Base-by-base conservation (phyloP, 2,888 invertebrate species). In the Pantelozetes paolii region DNA sequence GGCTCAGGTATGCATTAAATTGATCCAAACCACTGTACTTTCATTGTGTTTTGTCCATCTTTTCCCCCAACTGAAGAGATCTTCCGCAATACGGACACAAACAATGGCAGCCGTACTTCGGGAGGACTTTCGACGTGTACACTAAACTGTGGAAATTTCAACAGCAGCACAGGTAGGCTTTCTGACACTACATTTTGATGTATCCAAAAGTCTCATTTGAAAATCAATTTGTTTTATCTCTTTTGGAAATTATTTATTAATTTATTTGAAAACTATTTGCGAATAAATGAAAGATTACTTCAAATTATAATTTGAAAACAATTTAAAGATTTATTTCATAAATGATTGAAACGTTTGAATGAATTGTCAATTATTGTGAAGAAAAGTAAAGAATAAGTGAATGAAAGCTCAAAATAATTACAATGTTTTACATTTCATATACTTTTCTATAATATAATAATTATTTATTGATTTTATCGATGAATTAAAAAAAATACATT, bases 111-210 rank as follows among this genome's bases (percentile, higher is more conserved):
- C 90, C 92, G 18, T 95, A 97, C 83, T 97, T 97, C 83, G 94
- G 94, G 28, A 87, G 94, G 79, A 95, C 96, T 32, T 97, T 97
- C 84, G 97, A 97, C 85, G 92, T 96, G 75, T 97, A 95, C 85
- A 95, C 96, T 42, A 94, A 94, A 84, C 85, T 97, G 75, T 97
- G 97, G 97, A 96, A 96, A 84, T 97, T 94, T 83, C 97, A 97
- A 83, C 96, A 97, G 82, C 94, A 94, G 82, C 94, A 97, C 84
- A 88, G 95, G 84, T 88, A 62, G 59, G 48, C 18, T 8, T 54
- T 69, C 6, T 36, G 54, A n/a, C 5, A 26, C 59, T 8, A 36
- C 36, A 36, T 9, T 5, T 8, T 36, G 5, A 36, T 36, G 9
- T n/a, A n/a, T n/a, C n/a, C n/a, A n/a, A n/a, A n/a, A n/a, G n/a